These are phyloP conservation scores for Telenomus remus DNA, from an alignment of 1,140 invertebrate species.

Conservation along the genomic window DNA sequence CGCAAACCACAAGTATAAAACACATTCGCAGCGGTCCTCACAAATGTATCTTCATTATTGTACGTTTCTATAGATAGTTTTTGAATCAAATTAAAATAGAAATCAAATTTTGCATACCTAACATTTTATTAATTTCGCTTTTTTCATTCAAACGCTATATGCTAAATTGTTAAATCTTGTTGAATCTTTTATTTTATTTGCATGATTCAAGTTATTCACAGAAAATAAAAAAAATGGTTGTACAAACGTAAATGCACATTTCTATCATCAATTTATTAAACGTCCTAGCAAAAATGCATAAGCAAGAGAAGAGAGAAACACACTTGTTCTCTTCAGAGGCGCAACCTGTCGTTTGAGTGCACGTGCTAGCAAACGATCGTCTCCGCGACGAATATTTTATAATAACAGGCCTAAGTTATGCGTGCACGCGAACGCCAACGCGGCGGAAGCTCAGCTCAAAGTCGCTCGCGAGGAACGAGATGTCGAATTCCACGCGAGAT, in stretches of 20 bases:
- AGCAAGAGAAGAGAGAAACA: not conserved
- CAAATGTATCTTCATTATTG: constrained; percentile 3
- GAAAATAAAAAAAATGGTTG: too few relatives aligned
- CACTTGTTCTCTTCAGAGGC: not conserved
- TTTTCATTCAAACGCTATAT: too few relatives aligned
- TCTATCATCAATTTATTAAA: not conserved
- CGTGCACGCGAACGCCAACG: constrained; percentile 39
- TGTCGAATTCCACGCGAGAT: constrained; percentile 53
- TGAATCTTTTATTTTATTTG: too few relatives aligned
- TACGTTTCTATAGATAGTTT: not conserved
- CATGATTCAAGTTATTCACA: too few relatives aligned
- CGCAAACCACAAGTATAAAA: constrained; percentile 39
- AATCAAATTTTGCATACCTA: too few relatives aligned
- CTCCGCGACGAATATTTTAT: constrained; percentile 19
- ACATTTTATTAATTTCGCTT: too few relatives aligned
- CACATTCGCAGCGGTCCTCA: constrained; percentile 8
- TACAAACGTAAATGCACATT: too few relatives aligned
- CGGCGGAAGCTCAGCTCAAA: constrained; percentile 52
- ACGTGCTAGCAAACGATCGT: constrained; percentile 32
- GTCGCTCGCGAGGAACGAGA: constrained; percentile 50
- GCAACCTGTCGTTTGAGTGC: constrained; percentile 31
- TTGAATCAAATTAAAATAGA: constrained; percentile 16
- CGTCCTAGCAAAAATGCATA: not conserved
- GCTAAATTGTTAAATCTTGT: too few relatives aligned
- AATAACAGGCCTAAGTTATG: constrained; percentile 38